These are phyloP conservation scores for Ibycter americanus DNA, from an alignment of 2,797 vertebrate genomes.

Conservation along the genomic window DNA sequence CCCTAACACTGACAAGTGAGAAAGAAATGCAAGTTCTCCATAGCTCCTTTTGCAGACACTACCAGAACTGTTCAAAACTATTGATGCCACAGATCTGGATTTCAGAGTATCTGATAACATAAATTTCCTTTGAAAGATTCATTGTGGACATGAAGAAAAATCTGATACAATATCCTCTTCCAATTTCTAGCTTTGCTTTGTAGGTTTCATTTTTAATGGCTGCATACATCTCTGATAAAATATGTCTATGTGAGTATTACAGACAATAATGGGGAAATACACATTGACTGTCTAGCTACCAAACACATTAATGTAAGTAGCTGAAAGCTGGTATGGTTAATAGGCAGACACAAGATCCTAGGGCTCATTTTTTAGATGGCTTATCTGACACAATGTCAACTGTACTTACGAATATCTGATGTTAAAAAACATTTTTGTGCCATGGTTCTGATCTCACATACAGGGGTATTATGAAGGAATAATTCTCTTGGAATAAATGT, in stretches of 20 bases:
- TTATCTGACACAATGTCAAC: neutral
- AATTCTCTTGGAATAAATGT: constrained; percentile 28
- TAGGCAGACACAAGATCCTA: neutral
- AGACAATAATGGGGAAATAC: neutral
- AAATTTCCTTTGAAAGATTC: neutral
- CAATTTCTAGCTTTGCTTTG: neutral
- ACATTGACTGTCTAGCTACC: neutral
- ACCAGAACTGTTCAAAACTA: neutral
- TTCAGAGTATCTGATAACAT: neutral
- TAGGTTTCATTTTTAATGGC: neutral
- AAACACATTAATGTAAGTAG: neutral
- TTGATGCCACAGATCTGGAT: neutral
- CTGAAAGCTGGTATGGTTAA: neutral
- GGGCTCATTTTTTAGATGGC: neutral
- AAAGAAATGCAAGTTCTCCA: neutral
- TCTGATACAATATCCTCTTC: neutral
- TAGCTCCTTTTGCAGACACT: neutral
- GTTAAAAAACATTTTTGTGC: neutral
- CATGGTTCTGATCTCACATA: neutral
- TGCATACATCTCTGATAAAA: neutral
- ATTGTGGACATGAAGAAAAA: neutral
- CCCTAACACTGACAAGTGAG: neutral
- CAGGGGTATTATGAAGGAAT: neutral
- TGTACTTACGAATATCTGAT: neutral
- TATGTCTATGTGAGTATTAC: neutral